Evolutionary conservation across 2,797 vertebrate species (phyloP), one percentile per base, ranked within the genome.

Genomic region (Thalassophryne amazonica): DNA sequence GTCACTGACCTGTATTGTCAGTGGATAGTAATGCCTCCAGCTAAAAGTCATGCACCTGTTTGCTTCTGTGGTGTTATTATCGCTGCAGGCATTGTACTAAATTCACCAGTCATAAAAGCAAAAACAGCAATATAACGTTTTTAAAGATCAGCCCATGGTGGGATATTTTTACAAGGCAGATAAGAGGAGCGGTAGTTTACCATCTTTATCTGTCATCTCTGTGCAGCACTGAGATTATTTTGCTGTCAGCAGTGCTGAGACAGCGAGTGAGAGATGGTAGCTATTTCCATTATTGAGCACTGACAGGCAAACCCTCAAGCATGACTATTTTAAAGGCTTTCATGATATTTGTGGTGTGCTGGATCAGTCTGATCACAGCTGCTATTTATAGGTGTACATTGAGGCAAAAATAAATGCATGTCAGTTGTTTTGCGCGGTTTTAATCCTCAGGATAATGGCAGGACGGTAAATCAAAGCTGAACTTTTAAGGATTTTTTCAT

Each of bases 1-100:
- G 53, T 61, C 67, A 59, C 29, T 57, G 72, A 53, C 76, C 69
- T 60, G 55, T 62, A 74, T 71, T 55, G 27, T 41, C 15, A 35
- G 15, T 51, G 56, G 56, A 34, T 55, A 41, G 45, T 12, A 27
- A 10, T 33, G 65, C 73, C 69, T 73, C 40, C 16, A 45, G 72
- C 63, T 52, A 57, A 60, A 60, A 17, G 18, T 16, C 27, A 30
- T 15, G n/a, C 34, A 27, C 69, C 59, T 15, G 51, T 53, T 56
- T 51, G 17, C 4, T 20, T 41, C 37, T 69, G 40, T 41, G 55
- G 72, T 63, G 60, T 12, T 40, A 47, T 57, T 27, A 52, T 14
- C 37, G 33, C 37, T 6, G 5, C 37, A 32, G 29, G 13, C 23
- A 31, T 67, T 32, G 24, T 42, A 41, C 9, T 13, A 17, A 29